These are phyloP conservation scores for Bubo bubo DNA, from an alignment of 2,113 vertebrate genomes.

Conservation along the genomic window DNA sequence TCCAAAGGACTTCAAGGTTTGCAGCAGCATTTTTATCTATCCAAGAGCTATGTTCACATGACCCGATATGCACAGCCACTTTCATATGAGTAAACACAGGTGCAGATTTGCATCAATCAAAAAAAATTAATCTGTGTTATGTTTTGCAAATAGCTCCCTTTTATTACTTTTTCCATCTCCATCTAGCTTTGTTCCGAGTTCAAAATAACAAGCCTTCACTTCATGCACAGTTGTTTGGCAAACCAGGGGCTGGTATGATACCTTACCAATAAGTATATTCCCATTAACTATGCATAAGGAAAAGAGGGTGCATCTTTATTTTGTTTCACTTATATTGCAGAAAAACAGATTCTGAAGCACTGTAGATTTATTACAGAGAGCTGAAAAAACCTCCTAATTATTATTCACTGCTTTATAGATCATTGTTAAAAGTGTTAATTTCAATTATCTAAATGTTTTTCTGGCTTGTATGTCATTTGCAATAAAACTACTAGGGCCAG, in stretches of 20 bases:
- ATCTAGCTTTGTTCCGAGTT: background rate
- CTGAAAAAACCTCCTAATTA: background rate
- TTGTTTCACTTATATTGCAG: background rate
- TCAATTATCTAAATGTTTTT: constrained; percentile 52
- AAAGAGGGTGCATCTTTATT: background rate
- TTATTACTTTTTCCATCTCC: background rate
- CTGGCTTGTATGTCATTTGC: constrained; percentile 16
- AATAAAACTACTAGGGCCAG: constrained; percentile 17
- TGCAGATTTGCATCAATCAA: background rate
- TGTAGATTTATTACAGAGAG: background rate
- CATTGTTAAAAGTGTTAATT: constrained; percentile 48
- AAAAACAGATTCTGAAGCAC: background rate
- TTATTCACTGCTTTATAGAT: background rate
- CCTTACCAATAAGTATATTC: background rate
- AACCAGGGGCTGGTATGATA: background rate
- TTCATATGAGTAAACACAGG: background rate
- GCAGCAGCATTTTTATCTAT: background rate
- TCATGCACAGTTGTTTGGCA: background rate
- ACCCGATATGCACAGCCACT: background rate
- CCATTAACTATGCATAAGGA: background rate
- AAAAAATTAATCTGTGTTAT: background rate
- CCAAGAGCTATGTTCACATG: background rate
- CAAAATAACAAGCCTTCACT: background rate
- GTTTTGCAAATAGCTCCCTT: background rate
- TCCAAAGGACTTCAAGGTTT: background rate